Conservation (phyloP, 1,140 invertebrate genomes). For the Tetranychus urticae region DNA sequence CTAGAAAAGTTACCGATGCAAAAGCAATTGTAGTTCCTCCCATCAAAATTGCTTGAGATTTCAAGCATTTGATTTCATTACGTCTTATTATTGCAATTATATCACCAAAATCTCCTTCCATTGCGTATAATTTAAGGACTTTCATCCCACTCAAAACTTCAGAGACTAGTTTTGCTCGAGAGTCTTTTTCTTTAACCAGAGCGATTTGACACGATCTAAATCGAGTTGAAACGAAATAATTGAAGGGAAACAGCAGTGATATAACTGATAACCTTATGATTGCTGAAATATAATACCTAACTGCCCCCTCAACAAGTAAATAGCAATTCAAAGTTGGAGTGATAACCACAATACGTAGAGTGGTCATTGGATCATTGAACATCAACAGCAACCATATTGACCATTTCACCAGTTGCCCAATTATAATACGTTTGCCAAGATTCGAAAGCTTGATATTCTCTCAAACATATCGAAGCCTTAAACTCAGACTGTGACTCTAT, state of each 20-base stretch:
- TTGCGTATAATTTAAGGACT: not conserved
- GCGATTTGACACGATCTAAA: not conserved
- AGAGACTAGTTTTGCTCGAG: not conserved
- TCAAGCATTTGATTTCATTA: slow-evolving; percentile 24
- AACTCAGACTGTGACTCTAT: too few species aligned
- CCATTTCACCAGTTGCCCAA: not conserved
- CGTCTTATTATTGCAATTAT: slow-evolving; percentile 21
- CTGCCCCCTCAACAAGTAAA: not conserved
- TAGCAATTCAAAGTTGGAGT: not conserved
- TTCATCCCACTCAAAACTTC: not conserved
- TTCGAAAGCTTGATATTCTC: too few species aligned
- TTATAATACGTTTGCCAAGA: too few species aligned
- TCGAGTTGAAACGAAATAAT: not conserved
- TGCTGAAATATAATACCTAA: not conserved
- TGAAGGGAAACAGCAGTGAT: not conserved
- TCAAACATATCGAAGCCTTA: too few species aligned
- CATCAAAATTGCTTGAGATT: slow-evolving; percentile 6
- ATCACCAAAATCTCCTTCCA: not conserved
- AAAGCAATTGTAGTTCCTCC: slow-evolving; percentile 44
- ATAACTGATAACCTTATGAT: not conserved
- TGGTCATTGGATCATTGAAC: not conserved
- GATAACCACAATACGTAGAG: not conserved
- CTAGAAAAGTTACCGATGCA: too few species aligned
- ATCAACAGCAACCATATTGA: not conserved
- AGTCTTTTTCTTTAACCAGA: not conserved